Evolutionary conservation across 2,797 vertebrate species (phyloP).

Genomic region (Urocyon cinereoargenteus): DNA sequence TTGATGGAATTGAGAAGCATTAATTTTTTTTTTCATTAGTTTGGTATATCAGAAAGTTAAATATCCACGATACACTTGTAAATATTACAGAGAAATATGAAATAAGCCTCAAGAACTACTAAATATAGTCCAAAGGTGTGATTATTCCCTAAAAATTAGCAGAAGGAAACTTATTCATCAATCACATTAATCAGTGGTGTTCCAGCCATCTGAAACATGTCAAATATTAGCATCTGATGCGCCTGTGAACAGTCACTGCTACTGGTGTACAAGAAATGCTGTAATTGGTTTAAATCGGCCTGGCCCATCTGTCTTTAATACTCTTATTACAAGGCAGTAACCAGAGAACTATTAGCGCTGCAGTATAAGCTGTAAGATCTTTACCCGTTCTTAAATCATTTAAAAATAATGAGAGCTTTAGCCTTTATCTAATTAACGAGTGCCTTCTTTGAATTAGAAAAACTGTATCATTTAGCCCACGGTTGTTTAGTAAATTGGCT

Average conservation of each 20-base stretch:
- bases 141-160: conserved; percentile 74
- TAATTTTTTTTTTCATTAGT: neutral
- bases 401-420: conserved; percentile 98
- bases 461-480: conserved; percentile 93
- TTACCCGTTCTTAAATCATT: conserved; percentile 97
- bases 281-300: conserved; percentile 94
- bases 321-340: conserved; percentile 91
- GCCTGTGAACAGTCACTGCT: conserved; percentile 87
- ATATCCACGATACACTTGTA: neutral
- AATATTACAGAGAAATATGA: neutral
- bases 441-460: conserved; percentile 94
- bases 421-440: conserved; percentile 98
- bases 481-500: conserved; percentile 94
- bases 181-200: conserved; percentile 88
- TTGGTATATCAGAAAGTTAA: neutral
- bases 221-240: conserved; percentile 89
- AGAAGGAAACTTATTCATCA: conserved; percentile 87
- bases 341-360: conserved; percentile 91
- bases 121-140: conserved; percentile 51
- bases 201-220: conserved; percentile 87
- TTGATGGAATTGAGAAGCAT: neutral
- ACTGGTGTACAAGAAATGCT: conserved; percentile 93
- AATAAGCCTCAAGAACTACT: conserved; percentile 57
- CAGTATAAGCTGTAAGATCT: conserved; percentile 93
- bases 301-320: conserved; percentile 92